Evolutionary conservation across 1,140 invertebrate species (phyloP), one percentile per base, ranked within the genome.

Genomic region (Venustaconcha ellipsiformis): DNA sequence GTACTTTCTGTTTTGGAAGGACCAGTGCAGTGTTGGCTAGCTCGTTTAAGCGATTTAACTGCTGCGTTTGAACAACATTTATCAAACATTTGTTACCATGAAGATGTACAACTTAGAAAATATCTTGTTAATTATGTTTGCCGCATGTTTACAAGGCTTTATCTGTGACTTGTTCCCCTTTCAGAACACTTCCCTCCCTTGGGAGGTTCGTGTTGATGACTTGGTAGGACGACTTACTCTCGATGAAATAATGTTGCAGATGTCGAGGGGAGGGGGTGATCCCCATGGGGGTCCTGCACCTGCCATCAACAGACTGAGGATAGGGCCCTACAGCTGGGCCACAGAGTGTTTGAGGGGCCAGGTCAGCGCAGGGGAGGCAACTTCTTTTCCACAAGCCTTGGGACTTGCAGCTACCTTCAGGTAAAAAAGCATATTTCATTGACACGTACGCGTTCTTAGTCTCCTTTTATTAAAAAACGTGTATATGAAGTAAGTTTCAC

Each of bases 261-360:
- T 89, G 80, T 76, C 83, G 14, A 72, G 74, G 67, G 87, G 88
- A 26, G 85, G 86, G 1, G 77, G 68, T 4, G 84, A 82, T 1
- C 55, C 67, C n/a, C 48, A 80, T 15, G 81, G 70, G 18, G 80
- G 83, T n/a, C 86, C 86, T 14, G 83, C 87, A 17, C 88, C 86
- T 14, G 70, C 80, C 1, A 86, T 89, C 57, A 62, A 64, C 2
- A 78, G 85, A 58, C 76, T 89, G 12, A 83, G 84, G 18, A 85
- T 89, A n/a, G 78, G 75, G 14, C 85, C 84, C 1, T 88, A 85
- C 67, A 76, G 72, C 57, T 89, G 86, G 85, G 80, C 85, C 65
- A 88, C 86, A 1, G 87, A 89, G 74, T 89, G 88, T 76, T 69
- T 88, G 30, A 71, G 80, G 2, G 88, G 88, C 4, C 83, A 85